These are phyloP conservation scores for Mactra quadrangularis DNA, from an alignment of 1,140 invertebrate species.

Conservation along the genomic window DNA sequence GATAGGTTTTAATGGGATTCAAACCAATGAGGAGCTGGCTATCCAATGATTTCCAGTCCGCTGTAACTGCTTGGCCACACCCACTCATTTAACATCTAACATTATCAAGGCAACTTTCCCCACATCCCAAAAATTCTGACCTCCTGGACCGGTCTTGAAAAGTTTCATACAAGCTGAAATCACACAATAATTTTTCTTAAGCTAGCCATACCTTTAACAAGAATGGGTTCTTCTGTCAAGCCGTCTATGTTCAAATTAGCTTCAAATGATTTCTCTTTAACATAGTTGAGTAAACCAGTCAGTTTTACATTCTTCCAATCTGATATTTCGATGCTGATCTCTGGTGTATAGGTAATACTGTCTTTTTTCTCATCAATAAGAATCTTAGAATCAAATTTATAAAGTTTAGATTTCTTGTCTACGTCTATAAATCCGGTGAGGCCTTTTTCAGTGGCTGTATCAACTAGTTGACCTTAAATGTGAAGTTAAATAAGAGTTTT, in stretches of 20 bases:
- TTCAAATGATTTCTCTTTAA: slow-evolving; percentile 61
- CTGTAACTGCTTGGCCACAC: too few species aligned
- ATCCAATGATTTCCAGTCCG: too few species aligned
- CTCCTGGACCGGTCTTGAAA: too few species aligned
- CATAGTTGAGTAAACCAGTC: slow-evolving; percentile 63
- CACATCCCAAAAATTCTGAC: too few species aligned
- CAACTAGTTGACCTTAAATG: slow-evolving; percentile 68
- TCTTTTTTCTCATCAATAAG: slow-evolving; percentile 64
- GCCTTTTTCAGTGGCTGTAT: slow-evolving; percentile 67
- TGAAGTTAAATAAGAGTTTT: slow-evolving; percentile 7
- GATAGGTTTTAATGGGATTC: too few species aligned
- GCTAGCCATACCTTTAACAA: slow-evolving; percentile 75
- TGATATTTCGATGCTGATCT: slow-evolving; percentile 69
- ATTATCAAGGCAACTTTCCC: too few species aligned
- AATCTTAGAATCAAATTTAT: slow-evolving; percentile 72
- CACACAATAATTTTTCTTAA: too few species aligned
- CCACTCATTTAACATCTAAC: too few species aligned
- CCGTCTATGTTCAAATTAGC: slow-evolving; percentile 67
- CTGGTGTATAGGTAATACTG: slow-evolving; percentile 70
- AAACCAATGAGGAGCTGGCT: too few species aligned
- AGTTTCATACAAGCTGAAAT: too few species aligned
- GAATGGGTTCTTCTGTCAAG: slow-evolving; percentile 70
- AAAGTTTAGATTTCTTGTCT: slow-evolving; percentile 66
- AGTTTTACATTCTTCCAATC: slow-evolving; percentile 65
- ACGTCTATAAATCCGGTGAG: slow-evolving; percentile 71